Evolutionary conservation across 2,797 vertebrate species (phyloP), one percentile per base, ranked within the genome.

Genomic region (Odontamblyopus lacepedii): DNA sequence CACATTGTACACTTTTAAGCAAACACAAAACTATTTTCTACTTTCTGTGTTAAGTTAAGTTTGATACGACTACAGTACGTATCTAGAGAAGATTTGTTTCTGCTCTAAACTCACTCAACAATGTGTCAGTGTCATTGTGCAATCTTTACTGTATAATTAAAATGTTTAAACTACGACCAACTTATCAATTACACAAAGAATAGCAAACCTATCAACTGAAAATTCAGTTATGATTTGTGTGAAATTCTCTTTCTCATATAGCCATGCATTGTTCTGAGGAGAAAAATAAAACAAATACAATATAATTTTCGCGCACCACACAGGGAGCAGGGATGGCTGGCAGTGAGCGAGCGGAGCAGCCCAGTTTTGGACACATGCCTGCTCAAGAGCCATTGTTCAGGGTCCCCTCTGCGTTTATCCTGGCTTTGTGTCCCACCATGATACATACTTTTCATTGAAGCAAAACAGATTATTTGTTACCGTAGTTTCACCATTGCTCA

Each of bases 391-490:
- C 78, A 83, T 92, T 91, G 92, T 90, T 83, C 83, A 82, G 77
- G 76, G 76, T 83, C 90, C 92, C 89, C 92, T 92, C 78, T 73
- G 82, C 87, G 85, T 92, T 94, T 93, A 93, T 91, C 88, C 84
- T 77, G 85, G 87, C 92, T 94, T 93, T 93, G 87, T 94, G 92
- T 89, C 87, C 91, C 91, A 90, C 88, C 89, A 89, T 92, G 91
- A 95, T 91, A 91, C 92, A 94, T 93, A 94, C 91, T 94, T 95
- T 93, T 90, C 85, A 93, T 94, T 94, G 91, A 95, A 89, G 90
- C 88, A 91, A 92, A 94, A 91, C 86, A 90, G 90, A 94, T 94
- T 95, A 94, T 93, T 93, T 93, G 93, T 94, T 93, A 93, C 93
- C 95, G 92, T 93, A 94, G 93, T 93, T 95, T 95, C 94, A 87